Evolutionary conservation across 2,113 vertebrate genomes (phyloP).

Genomic region (Vombatus ursinus): DNA sequence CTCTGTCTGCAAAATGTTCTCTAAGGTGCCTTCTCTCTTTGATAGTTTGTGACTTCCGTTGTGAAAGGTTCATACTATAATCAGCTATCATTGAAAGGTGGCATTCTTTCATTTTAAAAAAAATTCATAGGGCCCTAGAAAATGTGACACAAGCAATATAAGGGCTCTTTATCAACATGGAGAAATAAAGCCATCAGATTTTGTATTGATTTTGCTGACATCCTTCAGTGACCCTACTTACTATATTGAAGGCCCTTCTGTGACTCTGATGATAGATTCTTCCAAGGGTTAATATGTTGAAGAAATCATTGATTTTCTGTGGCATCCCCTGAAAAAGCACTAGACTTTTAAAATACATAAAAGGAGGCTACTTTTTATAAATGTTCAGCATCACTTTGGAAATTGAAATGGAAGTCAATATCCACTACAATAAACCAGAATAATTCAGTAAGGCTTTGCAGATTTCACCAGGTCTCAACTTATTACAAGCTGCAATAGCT

Average conservation of each 20-base stretch:
- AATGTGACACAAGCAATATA: not conserved
- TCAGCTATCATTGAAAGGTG: not conserved
- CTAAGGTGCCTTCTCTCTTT: not conserved
- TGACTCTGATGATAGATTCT: not conserved
- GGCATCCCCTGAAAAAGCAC: not conserved
- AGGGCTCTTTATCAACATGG: not conserved
- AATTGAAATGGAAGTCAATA: not conserved
- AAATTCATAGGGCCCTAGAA: not conserved
- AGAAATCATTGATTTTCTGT: not conserved
- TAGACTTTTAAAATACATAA: not conserved
- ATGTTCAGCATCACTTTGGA: not conserved
- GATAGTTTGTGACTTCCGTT: not conserved
- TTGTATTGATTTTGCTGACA: not conserved
- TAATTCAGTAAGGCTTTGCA: not conserved
- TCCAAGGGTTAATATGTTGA: conserved; percentile 6
- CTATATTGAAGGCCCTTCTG: not conserved
- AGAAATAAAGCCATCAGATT: not conserved
- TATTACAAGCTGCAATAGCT: not conserved
- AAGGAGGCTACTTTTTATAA: not conserved
- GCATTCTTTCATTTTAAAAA: not conserved
- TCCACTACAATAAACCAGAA: not conserved
- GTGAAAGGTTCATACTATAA: not conserved
- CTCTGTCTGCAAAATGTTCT: not conserved
- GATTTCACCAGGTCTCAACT: not conserved
- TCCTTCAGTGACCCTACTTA: not conserved